A percentile compares a stretch with the other conserved stretches of the same genome.
Evolutionary conservation across 64 coral and sea anemone genomes (phyloP).

Genomic region (Catalaphyllia jardinei): DNA sequence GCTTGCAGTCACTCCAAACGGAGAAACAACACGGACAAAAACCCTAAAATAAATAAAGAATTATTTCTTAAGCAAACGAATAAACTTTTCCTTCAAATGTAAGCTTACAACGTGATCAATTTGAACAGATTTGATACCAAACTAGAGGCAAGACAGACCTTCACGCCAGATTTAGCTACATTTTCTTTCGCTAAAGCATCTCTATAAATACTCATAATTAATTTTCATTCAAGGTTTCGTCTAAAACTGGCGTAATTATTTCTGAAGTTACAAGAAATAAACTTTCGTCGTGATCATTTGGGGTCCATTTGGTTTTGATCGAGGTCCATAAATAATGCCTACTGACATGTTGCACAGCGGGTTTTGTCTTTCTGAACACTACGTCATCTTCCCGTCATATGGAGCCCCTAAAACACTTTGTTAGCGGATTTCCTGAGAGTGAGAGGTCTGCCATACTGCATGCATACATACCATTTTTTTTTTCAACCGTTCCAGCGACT

Average conservation of each 20-base stretch:
- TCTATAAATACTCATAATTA: slow-evolving; percentile 11
- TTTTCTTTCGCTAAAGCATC: neutral
- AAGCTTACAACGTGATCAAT: neutral
- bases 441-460: too few relatives aligned
- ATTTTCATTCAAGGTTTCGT: neutral
- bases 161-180: neutral
- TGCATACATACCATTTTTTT: too few relatives aligned
- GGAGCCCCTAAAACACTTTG: too few relatives aligned
- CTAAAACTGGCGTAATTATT: neutral
- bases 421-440: too few relatives aligned
- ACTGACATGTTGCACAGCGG: neutral
- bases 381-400: neutral
- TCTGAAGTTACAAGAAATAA: too few relatives aligned
- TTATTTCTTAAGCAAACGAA: neutral
- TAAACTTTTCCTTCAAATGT: neutral
- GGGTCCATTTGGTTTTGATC: neutral
- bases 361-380: neutral
- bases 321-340: neutral
- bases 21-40: neutral
- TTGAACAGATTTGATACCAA: neutral
- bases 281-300: too few relatives aligned
- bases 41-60: neutral
- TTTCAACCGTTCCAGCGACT: too few relatives aligned
- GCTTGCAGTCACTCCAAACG: neutral
- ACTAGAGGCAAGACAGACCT: neutral